phyloP scores from a whole-genome alignment of 2,797 vertebrate species.

The Glyptemys insculpta region DNA sequence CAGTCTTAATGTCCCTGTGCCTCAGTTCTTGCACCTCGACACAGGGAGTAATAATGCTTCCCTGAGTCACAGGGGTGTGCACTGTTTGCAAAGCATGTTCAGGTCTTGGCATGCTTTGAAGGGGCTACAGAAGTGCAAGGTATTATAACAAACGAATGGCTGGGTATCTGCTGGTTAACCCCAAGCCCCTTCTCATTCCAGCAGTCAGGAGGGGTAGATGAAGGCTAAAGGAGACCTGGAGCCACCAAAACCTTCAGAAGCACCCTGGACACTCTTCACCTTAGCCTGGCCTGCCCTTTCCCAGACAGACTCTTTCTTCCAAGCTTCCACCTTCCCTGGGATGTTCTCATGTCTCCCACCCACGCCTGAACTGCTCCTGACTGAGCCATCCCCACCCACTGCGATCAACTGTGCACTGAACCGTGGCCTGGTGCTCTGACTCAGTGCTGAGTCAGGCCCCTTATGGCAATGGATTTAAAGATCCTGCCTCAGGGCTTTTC shows the following conservation, averaged over 20 bases:
- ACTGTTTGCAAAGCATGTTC: background rate
- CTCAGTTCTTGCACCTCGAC: background rate
- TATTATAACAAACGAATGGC: background rate
- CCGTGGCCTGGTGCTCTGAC: background rate
- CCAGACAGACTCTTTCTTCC: background rate
- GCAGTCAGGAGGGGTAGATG: background rate
- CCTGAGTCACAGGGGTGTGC: background rate
- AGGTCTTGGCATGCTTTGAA: background rate
- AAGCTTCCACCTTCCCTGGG: background rate
- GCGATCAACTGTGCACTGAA: background rate
- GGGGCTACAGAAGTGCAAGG: background rate
- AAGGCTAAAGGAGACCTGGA: background rate
- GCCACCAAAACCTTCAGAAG: background rate
- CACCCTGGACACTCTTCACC: background rate
- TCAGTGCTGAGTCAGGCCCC: fast-evolving
- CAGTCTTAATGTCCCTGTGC: background rate
- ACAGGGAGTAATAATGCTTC: background rate
- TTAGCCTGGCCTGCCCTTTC: background rate
- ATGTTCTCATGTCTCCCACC: background rate
- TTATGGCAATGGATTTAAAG: background rate
- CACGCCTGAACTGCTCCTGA: background rate
- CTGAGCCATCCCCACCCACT: background rate
- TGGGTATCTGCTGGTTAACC: background rate
- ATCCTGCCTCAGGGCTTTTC: fast-evolving
- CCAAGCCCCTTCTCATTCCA: background rate